Evolutionary conservation across 2,888 invertebrate species (phyloP).

Genomic region (Apantesis nais): DNA sequence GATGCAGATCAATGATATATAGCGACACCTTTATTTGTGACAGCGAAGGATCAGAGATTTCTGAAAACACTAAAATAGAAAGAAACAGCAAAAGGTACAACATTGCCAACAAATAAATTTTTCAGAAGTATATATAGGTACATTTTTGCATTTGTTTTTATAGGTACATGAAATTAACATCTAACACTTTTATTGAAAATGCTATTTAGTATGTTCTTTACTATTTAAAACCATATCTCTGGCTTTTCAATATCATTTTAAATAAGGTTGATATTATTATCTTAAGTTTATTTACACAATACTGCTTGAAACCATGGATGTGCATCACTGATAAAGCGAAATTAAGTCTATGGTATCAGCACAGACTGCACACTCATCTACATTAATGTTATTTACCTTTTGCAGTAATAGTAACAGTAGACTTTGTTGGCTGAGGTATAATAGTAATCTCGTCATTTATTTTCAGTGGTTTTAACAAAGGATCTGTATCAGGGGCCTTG

Average conservation of each 20-base stretch:
- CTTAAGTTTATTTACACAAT: slow-evolving; percentile 77
- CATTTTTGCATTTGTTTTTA: slow-evolving; percentile 26
- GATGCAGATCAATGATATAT: slow-evolving; percentile 66
- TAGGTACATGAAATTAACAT: slow-evolving; percentile 72
- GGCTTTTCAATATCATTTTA: slow-evolving; percentile 64
- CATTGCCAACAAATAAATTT: slow-evolving; percentile 52
- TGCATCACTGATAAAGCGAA: slow-evolving; percentile 62
- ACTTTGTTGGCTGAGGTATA: slow-evolving; percentile 93
- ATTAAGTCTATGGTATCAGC: slow-evolving; percentile 50
- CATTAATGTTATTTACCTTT: slow-evolving; percentile 78
- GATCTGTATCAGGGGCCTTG: slow-evolving; percentile 80
- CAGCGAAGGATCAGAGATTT: slow-evolving; percentile 62
- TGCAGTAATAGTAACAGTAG: slow-evolving; percentile 76
- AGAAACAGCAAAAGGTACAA: slow-evolving; percentile 55
- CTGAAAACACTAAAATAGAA: slow-evolving; percentile 59
- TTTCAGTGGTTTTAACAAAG: slow-evolving; percentile 92
- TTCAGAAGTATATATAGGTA: slow-evolving; percentile 45
- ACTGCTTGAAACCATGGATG: slow-evolving; percentile 71
- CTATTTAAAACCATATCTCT: slow-evolving; percentile 68
- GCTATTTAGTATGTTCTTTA: slow-evolving; percentile 68
- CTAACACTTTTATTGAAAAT: slow-evolving; percentile 64
- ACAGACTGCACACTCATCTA: slow-evolving; percentile 54
- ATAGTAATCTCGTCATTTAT: slow-evolving; percentile 97
- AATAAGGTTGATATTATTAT: slow-evolving; percentile 68
- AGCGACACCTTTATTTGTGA: slow-evolving; percentile 66